Base-by-base conservation (phyloP, 2,113 vertebrate genomes). In the Salminus brasiliensis region DNA sequence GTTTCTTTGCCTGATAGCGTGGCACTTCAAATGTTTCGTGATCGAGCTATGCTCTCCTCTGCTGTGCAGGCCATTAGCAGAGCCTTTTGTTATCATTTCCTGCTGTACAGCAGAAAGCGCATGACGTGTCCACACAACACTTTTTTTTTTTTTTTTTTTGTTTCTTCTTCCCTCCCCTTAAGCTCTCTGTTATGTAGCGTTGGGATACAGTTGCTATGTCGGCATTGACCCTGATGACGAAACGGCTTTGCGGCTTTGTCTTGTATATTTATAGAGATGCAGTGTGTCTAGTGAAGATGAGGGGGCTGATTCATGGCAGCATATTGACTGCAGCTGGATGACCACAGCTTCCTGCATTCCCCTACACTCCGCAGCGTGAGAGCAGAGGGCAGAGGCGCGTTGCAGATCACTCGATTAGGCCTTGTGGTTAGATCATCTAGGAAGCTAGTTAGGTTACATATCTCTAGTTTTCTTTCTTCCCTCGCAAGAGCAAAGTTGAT, bases 181-280 rank as follows among this genome's bases (percentile, higher is more conserved):
- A 6, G 41, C 41, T 27, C 43, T 72, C 43, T 72, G 76, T 72
- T 72, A 12, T 30, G 71, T 45, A 30, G 45, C 16, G 27, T 18
- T 21, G 27, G 76, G 36, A 47, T 65, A 70, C n/a, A 21, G 67
- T 80, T 83, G 81, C 72, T 45, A 52, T 65, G 72, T 4, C 6
- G 39, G 32, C 55, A 49, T 47, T 60, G 52, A 68, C 53, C 57
- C 53, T 6, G 34, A 34, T 83, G 52, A 77, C 65, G 21, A 1
- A 60, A 57, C 18, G 57, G 18, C 78, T 65, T 23, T 76, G 78
- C 62, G 78, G 73, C 59, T 73, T 80, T 12, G 34, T 67, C 1
- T n/a, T 52, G 43, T 69, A 27, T 81, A 77, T 78, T 78, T 74
- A 77, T 80, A 81, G 78, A 74, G 45, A 73, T 53, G 74, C 60